A percentile compares a stretch with the other conserved stretches of the same genome.
Evolutionary conservation across 1,140 invertebrate species (phyloP).

Genomic region (Protaetia brevitarsis): DNA sequence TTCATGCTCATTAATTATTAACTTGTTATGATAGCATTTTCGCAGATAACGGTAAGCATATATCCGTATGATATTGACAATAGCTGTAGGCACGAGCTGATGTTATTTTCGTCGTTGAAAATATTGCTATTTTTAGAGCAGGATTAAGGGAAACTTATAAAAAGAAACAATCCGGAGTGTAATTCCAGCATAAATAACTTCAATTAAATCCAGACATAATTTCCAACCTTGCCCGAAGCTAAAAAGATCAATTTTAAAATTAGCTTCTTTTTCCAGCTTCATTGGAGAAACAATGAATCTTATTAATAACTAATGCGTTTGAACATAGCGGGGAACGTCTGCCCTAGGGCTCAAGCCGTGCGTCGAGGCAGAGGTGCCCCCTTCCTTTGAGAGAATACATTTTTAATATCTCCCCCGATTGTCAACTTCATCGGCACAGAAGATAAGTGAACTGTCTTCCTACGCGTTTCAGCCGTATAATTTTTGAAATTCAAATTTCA

Average conservation of each 20-base stretch:
- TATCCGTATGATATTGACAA: no score
- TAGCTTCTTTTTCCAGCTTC: not conserved
- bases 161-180: no score
- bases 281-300: slow-evolving; percentile 8
- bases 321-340: not conserved
- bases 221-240: not conserved
- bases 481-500: slow-evolving; percentile 8
- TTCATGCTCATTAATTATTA: no score
- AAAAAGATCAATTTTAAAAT: slow-evolving; percentile 6
- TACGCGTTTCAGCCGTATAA: not conserved
- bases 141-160: no score
- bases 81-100: no score
- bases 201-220: not conserved
- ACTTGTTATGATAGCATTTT: no score
- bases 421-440: slow-evolving; percentile 13
- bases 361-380: no score
- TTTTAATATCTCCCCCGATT: slow-evolving; percentile 11
- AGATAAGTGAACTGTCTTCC: slow-evolving; percentile 9
- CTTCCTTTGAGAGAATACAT: not conserved
- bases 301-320: slow-evolving; percentile 7
- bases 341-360: not conserved
- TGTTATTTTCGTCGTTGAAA: no score
- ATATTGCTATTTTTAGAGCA: no score
- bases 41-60: no score
- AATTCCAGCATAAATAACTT: not conserved